Percentiles rank a stretch among this genome's conserved stretches.
Conservation (phyloP, 2,113 vertebrate species). For the Delphinapterus leucas region DNA sequence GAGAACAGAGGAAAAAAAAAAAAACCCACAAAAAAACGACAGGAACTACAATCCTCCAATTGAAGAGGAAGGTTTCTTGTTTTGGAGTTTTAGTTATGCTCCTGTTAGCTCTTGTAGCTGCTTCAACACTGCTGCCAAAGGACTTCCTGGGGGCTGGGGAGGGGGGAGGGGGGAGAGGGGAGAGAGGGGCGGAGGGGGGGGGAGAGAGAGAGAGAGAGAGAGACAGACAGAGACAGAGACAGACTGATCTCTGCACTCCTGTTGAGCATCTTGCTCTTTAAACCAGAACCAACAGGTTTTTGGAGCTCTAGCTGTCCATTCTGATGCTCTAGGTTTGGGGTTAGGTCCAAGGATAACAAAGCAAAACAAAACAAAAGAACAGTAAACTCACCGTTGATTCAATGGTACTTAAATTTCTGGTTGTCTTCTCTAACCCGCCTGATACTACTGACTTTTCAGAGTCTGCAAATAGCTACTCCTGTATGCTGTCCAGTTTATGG, state of each 20-base stretch:
- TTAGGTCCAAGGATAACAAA: background rate
- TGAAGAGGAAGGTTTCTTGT: background rate
- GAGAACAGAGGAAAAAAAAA: background rate
- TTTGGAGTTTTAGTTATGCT: background rate
- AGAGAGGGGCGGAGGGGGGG: accelerated
- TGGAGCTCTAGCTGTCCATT: background rate
- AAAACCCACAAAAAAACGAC: background rate
- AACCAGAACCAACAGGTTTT: background rate
- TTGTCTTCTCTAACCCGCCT: background rate
- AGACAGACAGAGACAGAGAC: background rate
- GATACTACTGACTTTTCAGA: background rate
- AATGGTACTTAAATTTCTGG: background rate
- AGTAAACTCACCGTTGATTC: background rate
- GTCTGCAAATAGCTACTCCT: background rate
- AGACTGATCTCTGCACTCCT: background rate
- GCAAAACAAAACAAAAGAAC: background rate
- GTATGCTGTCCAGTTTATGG: background rate
- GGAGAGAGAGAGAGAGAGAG: background rate
- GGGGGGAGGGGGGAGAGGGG: too few relatives aligned
- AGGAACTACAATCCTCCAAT: background rate
- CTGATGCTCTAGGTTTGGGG: background rate
- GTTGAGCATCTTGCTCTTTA: background rate
- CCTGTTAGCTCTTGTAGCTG: background rate
- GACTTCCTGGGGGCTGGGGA: background rate
- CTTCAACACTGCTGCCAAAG: background rate